These are phyloP conservation scores for Drosophila lacicola DNA, from an alignment of 2,888 invertebrate species.

Conservation along the genomic window DNA sequence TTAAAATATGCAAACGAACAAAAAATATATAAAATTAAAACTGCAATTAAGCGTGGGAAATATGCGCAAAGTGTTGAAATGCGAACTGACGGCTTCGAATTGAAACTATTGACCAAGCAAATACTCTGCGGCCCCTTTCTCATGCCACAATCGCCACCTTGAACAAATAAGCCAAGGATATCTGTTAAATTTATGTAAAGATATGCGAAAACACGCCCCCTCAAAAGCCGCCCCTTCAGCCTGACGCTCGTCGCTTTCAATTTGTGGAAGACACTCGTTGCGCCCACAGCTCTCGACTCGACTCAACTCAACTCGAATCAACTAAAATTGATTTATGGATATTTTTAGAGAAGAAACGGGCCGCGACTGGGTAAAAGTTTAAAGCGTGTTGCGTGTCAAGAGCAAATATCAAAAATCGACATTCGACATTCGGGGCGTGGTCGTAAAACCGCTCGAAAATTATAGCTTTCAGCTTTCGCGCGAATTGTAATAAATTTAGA, in stretches of 20 bases:
- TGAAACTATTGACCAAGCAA: conserved; percentile 75
- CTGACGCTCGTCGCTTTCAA: conserved; percentile 56
- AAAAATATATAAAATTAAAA: conserved; percentile 57
- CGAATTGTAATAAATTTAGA: conserved; percentile 78
- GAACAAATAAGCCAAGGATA: conserved; percentile 59
- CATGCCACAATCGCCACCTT: conserved; percentile 9
- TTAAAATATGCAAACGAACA: conserved; percentile 43
- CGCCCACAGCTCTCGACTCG: conserved; percentile 28
- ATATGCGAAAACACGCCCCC: conserved; percentile 51
- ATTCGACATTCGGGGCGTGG: conserved; percentile 75
- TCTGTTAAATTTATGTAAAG: conserved; percentile 74
- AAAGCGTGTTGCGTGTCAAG: conserved; percentile 78
- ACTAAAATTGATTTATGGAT: conserved; percentile 77
- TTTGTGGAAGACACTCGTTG: conserved; percentile 65
- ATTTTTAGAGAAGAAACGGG: conserved; percentile 64
- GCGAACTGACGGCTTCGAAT: conserved; percentile 32
- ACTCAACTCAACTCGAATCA: conserved; percentile 55
- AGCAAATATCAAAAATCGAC: conserved; percentile 79
- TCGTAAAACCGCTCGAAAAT: conserved; percentile 78
- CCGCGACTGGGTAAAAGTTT: conserved; percentile 52
- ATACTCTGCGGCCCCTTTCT: conserved; percentile 27
- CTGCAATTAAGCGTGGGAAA: conserved; percentile 66
- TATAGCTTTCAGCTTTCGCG: conserved; percentile 78
- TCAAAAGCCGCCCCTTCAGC: not conserved
- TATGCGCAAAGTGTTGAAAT: conserved; percentile 56